phyloP scores from a whole-genome alignment of 2,797 vertebrate genomes.

The Microctenopoma steveboyesi region DNA sequence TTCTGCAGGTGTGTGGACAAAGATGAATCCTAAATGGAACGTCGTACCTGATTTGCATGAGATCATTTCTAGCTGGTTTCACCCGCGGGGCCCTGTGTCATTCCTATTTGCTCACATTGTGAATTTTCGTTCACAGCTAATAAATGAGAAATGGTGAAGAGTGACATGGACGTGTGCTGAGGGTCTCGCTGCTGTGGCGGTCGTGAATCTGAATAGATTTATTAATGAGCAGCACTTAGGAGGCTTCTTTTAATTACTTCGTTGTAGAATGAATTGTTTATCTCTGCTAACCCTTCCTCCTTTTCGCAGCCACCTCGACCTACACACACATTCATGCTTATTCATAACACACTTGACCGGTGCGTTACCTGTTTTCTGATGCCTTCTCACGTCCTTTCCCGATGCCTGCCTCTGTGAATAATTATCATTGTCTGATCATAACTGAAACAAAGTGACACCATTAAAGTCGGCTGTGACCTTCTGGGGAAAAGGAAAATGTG shows the following conservation, averaged over 20 bases:
- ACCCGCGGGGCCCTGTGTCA: neutral
- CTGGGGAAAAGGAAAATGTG: neutral
- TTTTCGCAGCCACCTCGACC: slow-evolving; percentile 7
- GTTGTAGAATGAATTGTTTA: slow-evolving; percentile 4
- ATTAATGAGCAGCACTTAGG: slow-evolving; percentile 17
- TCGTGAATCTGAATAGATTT: neutral
- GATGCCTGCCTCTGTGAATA: neutral
- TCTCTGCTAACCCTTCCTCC: neutral
- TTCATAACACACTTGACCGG: neutral
- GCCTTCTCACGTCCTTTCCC: neutral
- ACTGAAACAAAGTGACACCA: neutral
- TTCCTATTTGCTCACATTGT: neutral
- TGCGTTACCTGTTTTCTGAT: slow-evolving; percentile 9
- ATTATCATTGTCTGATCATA: neutral
- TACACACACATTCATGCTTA: neutral
- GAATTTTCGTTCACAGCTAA: neutral
- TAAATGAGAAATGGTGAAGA: neutral
- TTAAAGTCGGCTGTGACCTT: neutral
- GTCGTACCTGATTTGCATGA: neutral
- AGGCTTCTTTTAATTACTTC: neutral
- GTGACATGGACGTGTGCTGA: neutral
- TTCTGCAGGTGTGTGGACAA: neutral
- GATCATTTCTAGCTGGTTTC: neutral
- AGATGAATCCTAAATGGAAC: neutral
- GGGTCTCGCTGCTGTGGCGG: slow-evolving; percentile 8